These are phyloP conservation scores for Trichonephila clavata DNA, from an alignment of 1,140 invertebrate genomes.

Conservation along the genomic window DNA sequence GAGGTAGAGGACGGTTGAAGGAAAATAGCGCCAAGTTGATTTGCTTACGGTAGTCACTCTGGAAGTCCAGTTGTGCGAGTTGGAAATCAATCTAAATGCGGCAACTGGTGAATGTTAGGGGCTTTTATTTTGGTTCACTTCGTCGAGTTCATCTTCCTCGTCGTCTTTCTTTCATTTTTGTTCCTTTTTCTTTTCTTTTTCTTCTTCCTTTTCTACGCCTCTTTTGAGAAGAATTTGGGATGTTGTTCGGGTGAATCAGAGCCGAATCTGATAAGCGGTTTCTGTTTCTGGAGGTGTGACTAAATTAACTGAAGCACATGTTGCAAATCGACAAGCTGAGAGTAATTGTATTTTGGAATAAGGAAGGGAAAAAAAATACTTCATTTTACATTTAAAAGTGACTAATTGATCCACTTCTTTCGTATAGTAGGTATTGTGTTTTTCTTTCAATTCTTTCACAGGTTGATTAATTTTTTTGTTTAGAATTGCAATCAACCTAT, in stretches of 20 bases:
- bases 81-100: constrained; percentile 64
- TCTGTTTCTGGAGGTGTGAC: constrained; percentile 22
- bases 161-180: neutral
- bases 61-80: neutral
- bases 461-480: too few species aligned
- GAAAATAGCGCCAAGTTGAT: constrained; percentile 63
- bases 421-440: too few species aligned
- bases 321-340: neutral
- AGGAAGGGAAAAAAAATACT: neutral
- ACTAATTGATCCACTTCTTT: neutral
- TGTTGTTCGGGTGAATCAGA: neutral
- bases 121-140: constrained; percentile 55
- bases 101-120: constrained; percentile 55
- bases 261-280: neutral
- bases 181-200: neutral
- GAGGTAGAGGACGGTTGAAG: neutral
- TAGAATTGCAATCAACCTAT: too few species aligned
- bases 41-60: constrained; percentile 51
- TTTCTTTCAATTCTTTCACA: too few species aligned
- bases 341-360: constrained; percentile 15
- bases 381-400: neutral
- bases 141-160: neutral
- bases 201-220: neutral
- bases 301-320: constrained; percentile 3
- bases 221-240: neutral